Evolutionary conservation across 2,797 vertebrate genomes (phyloP).

Genomic region (Poecilia velifera): DNA sequence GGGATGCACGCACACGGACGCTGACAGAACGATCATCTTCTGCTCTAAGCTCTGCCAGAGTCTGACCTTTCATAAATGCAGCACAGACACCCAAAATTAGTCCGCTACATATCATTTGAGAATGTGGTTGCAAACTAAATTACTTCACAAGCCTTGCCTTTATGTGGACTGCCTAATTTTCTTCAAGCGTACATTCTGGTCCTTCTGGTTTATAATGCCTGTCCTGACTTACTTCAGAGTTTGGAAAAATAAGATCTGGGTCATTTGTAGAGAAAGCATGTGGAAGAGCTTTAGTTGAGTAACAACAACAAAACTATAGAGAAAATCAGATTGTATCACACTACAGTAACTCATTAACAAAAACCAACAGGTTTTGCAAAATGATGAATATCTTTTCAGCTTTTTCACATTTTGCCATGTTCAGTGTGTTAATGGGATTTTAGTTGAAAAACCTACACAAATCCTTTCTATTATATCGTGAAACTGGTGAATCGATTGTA

Average conservation of each 20-base stretch:
- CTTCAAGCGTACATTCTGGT: neutral
- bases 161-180: neutral
- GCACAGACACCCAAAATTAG: constrained; percentile 47
- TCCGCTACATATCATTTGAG: constrained; percentile 44
- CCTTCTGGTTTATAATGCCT: neutral
- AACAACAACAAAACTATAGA: neutral
- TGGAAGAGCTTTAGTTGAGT: neutral
- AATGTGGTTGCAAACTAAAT: constrained; percentile 30
- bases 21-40: constrained; percentile 46
- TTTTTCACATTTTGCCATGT: neutral
- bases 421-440: neutral
- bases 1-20: constrained; percentile 13
- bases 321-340: neutral
- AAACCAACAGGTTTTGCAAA: neutral
- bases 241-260: neutral
- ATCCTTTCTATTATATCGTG: neutral
- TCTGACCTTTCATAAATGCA: constrained; percentile 66
- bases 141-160: constrained; percentile 31
- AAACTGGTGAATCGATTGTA: neutral
- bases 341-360: neutral
- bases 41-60: constrained; percentile 24
- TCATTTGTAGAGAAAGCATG: neutral
- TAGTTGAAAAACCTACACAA: neutral
- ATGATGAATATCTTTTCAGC: neutral
- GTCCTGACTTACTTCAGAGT: neutral